Percentiles rank a stretch among this genome's conserved stretches.
Conservation (phyloP, 2,113 vertebrate genomes). For the Platycercus adscitus region DNA sequence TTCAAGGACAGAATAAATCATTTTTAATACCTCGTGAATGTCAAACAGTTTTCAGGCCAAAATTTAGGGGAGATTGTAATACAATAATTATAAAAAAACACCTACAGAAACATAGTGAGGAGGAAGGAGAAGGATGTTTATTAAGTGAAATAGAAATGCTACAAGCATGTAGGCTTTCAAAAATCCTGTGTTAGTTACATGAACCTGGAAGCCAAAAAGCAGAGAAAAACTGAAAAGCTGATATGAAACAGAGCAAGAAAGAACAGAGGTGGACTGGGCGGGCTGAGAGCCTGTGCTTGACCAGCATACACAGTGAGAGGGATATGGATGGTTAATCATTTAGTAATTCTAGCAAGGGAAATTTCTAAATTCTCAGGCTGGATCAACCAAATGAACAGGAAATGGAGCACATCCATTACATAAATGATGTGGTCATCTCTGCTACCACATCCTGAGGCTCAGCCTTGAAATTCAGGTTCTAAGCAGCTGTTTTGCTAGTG, state of each 20-base stretch:
- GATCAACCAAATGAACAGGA: not conserved
- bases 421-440: not conserved
- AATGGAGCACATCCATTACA: not conserved
- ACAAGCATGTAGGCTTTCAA: not conserved
- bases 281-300: not conserved
- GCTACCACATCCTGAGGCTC: not conserved
- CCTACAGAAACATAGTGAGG: not conserved
- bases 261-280: not conserved
- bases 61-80: not conserved
- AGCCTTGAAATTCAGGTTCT: not conserved
- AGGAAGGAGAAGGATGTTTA: not conserved
- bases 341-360: not conserved
- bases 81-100: not conserved
- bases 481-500: not conserved
- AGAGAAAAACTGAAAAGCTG: not conserved
- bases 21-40: conserved; percentile 15
- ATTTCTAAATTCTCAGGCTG: not conserved
- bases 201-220: not conserved
- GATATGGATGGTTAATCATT: not conserved
- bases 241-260: not conserved
- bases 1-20: conserved; percentile 31
- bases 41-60: conserved; percentile 8
- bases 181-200: not conserved
- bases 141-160: not conserved
- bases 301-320: not conserved